A percentile compares a stretch with the other conserved stretches of the same genome.
phyloP scores from a whole-genome alignment of 1,140 invertebrate species.

The Pseudomyrmex dendroicus region DNA sequence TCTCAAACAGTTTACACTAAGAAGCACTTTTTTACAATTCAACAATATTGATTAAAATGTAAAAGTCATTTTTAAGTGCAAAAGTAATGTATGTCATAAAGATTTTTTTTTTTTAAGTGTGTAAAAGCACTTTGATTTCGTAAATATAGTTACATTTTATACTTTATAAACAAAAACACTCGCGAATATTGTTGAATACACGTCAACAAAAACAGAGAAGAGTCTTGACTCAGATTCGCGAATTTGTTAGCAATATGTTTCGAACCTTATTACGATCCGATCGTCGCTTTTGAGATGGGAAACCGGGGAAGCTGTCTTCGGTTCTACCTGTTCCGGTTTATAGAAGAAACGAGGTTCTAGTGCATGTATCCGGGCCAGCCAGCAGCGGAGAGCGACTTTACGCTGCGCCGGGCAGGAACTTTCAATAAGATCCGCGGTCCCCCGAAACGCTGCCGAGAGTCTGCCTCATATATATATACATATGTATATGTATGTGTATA shows the following conservation, averaged over 20 bases:
- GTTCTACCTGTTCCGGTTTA: constrained; percentile 26
- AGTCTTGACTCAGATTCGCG: not conserved
- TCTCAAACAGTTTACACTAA: too few relatives aligned
- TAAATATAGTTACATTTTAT: not conserved
- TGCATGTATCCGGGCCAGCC: constrained; percentile 35
- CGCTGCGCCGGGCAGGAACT: constrained; percentile 59
- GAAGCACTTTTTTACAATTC: too few relatives aligned
- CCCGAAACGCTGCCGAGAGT: constrained; percentile 48
- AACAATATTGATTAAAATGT: too few relatives aligned
- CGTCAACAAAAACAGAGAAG: too few relatives aligned
- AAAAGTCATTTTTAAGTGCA: too few relatives aligned
- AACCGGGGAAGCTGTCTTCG: constrained; percentile 1
- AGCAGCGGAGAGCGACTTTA: constrained; percentile 22
- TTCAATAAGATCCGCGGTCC: constrained; percentile 69
- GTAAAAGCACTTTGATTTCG: not conserved
- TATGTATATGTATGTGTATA: too few relatives aligned
- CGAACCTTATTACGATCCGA: constrained; percentile 26
- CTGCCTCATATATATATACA: constrained; percentile 1
- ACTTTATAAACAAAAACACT: not conserved
- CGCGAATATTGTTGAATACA: too few relatives aligned
- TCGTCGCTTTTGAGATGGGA: not conserved
- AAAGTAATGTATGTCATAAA: too few relatives aligned
- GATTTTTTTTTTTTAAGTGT: too few relatives aligned
- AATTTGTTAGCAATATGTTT: constrained; percentile 39
- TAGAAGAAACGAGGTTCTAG: constrained; percentile 19